phyloP scores from a whole-genome alignment of 2,888 invertebrate species.

The Bugulina stolonifera region DNA sequence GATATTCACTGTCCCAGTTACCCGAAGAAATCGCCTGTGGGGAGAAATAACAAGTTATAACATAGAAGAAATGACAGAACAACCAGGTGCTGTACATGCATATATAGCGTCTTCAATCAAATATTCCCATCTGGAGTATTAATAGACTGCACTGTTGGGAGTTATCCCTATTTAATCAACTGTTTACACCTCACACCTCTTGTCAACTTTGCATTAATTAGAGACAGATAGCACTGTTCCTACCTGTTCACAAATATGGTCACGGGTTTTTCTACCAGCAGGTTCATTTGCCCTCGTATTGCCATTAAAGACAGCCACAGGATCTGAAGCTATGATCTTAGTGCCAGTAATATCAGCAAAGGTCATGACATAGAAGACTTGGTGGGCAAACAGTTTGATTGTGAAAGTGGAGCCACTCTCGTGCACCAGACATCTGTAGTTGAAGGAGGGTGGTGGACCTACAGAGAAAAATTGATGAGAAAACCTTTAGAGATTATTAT shows the following conservation, averaged over 20 bases:
- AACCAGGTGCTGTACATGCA: no score
- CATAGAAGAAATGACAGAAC: no score
- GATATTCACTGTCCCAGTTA: slow-evolving; percentile 17
- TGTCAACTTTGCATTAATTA: no score
- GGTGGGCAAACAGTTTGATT: not conserved
- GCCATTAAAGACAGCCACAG: slow-evolving; percentile 13
- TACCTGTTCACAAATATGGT: slow-evolving; percentile 11
- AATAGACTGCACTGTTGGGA: no score
- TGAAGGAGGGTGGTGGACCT: slow-evolving; percentile 4
- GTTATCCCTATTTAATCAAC: no score
- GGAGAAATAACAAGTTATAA: no score
- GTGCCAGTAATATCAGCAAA: slow-evolving; percentile 17
- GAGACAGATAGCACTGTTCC: no score
- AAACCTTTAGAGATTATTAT: no score
- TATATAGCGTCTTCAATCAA: no score
- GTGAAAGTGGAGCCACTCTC: slow-evolving; percentile 12
- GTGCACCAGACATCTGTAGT: slow-evolving; percentile 15
- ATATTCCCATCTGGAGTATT: no score
- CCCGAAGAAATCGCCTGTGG: slow-evolving; percentile 4
- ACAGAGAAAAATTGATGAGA: no score
- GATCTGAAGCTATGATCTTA: not conserved
- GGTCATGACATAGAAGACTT: slow-evolving; percentile 15
- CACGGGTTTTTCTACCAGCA: not conserved
- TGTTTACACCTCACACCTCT: no score
- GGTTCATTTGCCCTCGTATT: not conserved